Evolutionary conservation across 2,797 vertebrate genomes (phyloP).

Genomic region (Natrix natrix): DNA sequence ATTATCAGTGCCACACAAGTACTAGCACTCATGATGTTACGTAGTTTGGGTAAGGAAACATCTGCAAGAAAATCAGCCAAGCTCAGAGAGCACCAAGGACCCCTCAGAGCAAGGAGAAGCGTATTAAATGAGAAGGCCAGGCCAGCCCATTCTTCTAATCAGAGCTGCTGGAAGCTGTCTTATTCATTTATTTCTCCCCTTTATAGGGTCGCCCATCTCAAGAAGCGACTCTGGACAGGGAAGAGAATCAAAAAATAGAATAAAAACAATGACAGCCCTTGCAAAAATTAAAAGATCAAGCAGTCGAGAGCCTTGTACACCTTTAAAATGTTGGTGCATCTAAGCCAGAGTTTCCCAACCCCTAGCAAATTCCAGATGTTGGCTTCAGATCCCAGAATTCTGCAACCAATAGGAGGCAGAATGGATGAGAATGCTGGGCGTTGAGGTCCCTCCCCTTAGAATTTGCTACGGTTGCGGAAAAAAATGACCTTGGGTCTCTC

Average conservation of each 20-base stretch:
- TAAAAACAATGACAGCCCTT: background rate
- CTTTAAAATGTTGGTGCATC: background rate
- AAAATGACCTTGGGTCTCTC: background rate
- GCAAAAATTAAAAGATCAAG: background rate
- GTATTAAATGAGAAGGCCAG: background rate
- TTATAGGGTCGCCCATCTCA: background rate
- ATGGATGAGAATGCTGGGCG: background rate
- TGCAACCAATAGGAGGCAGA: background rate
- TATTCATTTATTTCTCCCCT: background rate
- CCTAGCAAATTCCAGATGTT: background rate
- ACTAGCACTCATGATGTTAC: background rate
- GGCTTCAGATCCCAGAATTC: background rate
- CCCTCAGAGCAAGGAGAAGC: background rate
- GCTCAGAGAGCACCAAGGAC: background rate
- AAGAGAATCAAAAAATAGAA: background rate
- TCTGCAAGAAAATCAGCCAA: background rate
- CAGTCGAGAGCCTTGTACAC: background rate
- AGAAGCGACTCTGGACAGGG: background rate
- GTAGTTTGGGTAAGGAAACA: background rate
- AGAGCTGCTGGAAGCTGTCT: background rate
- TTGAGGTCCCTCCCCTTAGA: background rate
- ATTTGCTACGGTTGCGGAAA: background rate
- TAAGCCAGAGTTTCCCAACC: background rate
- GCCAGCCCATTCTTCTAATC: background rate
- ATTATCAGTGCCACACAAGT: background rate